Evolutionary conservation across 2,113 vertebrate genomes (phyloP).

Genomic region (Syrrhaptes paradoxus): DNA sequence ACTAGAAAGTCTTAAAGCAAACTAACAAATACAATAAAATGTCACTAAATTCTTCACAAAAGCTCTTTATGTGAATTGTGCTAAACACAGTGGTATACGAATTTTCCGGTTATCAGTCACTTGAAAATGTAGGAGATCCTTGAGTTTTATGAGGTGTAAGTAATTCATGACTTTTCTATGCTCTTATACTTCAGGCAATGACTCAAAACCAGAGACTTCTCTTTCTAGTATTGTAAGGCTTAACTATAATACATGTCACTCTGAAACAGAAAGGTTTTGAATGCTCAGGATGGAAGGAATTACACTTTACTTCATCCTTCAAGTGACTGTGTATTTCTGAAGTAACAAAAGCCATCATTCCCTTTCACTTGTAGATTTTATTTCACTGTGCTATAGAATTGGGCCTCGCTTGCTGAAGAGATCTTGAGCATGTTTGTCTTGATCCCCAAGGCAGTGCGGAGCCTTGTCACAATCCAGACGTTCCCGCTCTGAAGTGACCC

Average conservation of each 20-base stretch:
- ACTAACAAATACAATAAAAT: not conserved
- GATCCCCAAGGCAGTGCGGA: not conserved
- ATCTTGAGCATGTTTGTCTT: not conserved
- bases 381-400: not conserved
- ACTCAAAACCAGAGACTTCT: not conserved
- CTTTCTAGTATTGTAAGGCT: not conserved
- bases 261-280: not conserved
- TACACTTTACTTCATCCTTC: not conserved
- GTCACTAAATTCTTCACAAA: not conserved
- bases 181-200: not conserved
- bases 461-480: rapidly evolving
- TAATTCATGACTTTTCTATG: not conserved
- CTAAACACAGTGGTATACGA: not conserved
- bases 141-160: not conserved
- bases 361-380: not conserved
- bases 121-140: not conserved
- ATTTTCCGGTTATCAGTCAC: not conserved
- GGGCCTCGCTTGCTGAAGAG: rapidly evolving
- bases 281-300: not conserved
- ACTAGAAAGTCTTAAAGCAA: not conserved
- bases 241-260: rapidly evolving
- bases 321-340: not conserved
- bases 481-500: rapidly evolving
- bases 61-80: not conserved
- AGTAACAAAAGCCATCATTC: not conserved